Base-by-base conservation (phyloP, 92 coral and sea anemone genomes). In the Paramuricea clavata region DNA sequence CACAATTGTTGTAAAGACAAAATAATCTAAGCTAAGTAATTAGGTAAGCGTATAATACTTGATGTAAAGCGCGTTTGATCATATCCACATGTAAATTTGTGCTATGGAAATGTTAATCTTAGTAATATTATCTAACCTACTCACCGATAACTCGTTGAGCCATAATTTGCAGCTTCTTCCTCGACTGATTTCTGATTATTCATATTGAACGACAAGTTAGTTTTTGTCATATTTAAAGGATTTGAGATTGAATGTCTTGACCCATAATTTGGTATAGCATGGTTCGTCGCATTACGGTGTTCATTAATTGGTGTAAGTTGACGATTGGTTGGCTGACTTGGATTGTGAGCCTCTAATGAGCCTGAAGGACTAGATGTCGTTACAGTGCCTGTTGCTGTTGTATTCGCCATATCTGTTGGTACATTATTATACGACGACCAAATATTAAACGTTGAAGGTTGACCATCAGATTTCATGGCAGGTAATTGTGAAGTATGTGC, bases 361-460 rank as follows among this genome's bases (percentile, higher is more conserved):
- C 94, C 81, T 25, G 92, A 83, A 6, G 97, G 92, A 28, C 93
- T 85, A 10, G 97, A 84, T 6, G 86, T 87, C 22, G 92, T 92
- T 0, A 93, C 69, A 6, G 89, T 86, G 41, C 87, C 83, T n/a
- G 73, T 47, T 26, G 89, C 76, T 21, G 90, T 32, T n/a, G 93
- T 81, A 17, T 92, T 92, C 12, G 93, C 82, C 31, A 87, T 61
- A 69, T 94, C 93, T 16, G 90, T 61, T 1, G 97, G 87, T 11
- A 91, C 80, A 36, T 85, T 88, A 33, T 92, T 94, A 22, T 87
- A 80, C 23, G 90, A 90, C 16, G 90, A 39, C 84, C 84, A 68
- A 47, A 74, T 68, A 81, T 89, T 91, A 25, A 92, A 81, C 49
- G 89, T 82, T 25, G 93, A 74, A 72, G 89, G 47, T 21, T 81